phyloP scores from a whole-genome alignment of 2,113 vertebrate genomes.

The Oplegnathus fasciatus region DNA sequence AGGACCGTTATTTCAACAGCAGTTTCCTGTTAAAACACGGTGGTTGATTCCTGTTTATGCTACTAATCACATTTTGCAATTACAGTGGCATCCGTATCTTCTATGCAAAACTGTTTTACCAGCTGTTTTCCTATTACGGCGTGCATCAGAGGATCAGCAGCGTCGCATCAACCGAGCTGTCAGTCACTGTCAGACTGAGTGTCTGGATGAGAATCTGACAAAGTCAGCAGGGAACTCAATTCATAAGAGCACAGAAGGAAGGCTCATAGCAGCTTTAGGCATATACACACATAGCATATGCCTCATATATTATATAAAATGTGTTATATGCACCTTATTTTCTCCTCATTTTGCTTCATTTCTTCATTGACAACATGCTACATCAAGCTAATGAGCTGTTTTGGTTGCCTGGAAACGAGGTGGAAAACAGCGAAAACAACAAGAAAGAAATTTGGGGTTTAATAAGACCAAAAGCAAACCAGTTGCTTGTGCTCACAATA shows the following conservation, averaged over 20 bases:
- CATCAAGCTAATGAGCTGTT: conserved; percentile 20
- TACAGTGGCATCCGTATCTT: not conserved
- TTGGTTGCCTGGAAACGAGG: conserved; percentile 17
- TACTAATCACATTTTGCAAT: not conserved
- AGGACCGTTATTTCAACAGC: not conserved
- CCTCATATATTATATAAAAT: not conserved
- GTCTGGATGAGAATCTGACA: conserved; percentile 32
- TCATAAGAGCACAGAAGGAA: conserved; percentile 32
- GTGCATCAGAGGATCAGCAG: conserved; percentile 36
- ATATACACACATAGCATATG: not conserved
- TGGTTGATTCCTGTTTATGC: not conserved
- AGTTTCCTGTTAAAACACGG: not conserved
- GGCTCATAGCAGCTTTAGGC: conserved; percentile 6
- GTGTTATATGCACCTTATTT: not conserved
- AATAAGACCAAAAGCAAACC: not conserved
- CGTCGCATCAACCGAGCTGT: conserved; percentile 44
- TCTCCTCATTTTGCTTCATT: not conserved
- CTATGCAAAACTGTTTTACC: conserved; percentile 6
- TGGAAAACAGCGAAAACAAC: not conserved
- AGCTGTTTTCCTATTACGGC: conserved; percentile 32
- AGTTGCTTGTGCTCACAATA: not conserved
- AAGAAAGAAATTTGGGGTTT: not conserved
- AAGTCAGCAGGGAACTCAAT: conserved; percentile 36
- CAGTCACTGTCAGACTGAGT: conserved; percentile 45
- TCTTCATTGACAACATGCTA: conserved; percentile 17